phyloP scores from a whole-genome alignment of 2,113 vertebrate species.

The Brachypteracias leptosomus region DNA sequence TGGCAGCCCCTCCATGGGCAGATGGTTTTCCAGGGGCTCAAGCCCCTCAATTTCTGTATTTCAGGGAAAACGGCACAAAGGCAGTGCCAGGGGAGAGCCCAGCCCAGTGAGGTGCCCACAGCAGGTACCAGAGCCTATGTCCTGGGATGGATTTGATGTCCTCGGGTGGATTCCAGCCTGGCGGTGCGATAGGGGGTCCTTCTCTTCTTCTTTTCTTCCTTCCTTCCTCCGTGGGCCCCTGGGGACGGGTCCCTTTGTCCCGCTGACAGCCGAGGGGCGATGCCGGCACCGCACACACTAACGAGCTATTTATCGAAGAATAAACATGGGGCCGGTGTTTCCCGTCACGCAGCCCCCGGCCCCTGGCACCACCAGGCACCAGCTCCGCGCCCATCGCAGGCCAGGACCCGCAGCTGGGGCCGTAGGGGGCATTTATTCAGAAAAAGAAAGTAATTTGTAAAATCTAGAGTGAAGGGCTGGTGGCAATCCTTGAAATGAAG shows the following conservation, averaged over 20 bases:
- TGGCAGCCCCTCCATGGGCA: not conserved
- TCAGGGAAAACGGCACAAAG: not conserved
- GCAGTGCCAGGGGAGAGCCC: not conserved
- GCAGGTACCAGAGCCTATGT: not conserved
- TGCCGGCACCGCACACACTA: not conserved
- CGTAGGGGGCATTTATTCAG: not conserved
- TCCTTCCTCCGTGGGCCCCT: not conserved
- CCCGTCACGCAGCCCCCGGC: not conserved
- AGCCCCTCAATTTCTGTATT: not conserved
- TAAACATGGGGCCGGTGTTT: not conserved
- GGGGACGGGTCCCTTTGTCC: conserved; percentile 21
- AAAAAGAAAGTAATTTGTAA: conserved; percentile 18
- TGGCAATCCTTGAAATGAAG: not conserved
- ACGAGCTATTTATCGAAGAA: not conserved
- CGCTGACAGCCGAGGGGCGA: not conserved
- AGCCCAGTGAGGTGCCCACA: not conserved
- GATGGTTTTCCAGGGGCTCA: not conserved
- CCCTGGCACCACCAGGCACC: not conserved
- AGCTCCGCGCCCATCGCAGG: not conserved
- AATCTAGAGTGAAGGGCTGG: not conserved
- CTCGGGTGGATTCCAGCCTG: not conserved
- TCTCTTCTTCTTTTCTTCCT: not conserved
- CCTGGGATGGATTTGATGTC: too few species aligned
- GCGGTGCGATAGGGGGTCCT: not conserved
- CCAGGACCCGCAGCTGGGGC: not conserved